Evolutionary conservation across 2,888 invertebrate genomes (phyloP).

Genomic region (Pristionchus mayeri): DNA sequence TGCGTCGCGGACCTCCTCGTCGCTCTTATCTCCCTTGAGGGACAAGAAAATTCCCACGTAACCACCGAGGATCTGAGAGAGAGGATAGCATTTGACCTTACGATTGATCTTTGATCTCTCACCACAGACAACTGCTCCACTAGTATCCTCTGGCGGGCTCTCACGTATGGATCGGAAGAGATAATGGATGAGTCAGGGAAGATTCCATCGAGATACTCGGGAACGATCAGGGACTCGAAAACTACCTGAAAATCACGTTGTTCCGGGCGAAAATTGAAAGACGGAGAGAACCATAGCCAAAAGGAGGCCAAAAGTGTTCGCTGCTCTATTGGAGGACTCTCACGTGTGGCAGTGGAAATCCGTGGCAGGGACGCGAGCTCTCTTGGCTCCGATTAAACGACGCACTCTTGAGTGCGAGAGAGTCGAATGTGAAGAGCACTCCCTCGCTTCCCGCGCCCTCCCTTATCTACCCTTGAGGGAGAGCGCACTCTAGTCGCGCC

Average conservation of each 20-base stretch:
- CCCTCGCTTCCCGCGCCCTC: neutral
- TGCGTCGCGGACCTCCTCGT: neutral
- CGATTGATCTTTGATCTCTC: neutral
- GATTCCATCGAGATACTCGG: slow-evolving; percentile 87
- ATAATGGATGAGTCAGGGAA: slow-evolving; percentile 83
- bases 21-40: neutral
- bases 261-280: no score
- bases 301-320: slow-evolving; percentile 10
- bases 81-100: neutral
- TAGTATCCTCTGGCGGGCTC: slow-evolving; percentile 84
- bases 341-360: slow-evolving; percentile 1
- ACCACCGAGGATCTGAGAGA: neutral
- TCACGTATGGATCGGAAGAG: slow-evolving; percentile 82
- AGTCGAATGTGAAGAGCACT: slow-evolving; percentile 26
- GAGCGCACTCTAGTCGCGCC: neutral
- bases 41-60: slow-evolving; percentile 17
- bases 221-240: slow-evolving; percentile 86
- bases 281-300: no score
- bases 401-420: neutral
- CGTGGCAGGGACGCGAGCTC: slow-evolving; percentile 18
- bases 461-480: neutral
- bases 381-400: slow-evolving; percentile 41
- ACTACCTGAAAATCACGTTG: slow-evolving; percentile 79
- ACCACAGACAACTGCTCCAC: slow-evolving; percentile 81
- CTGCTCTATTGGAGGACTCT: slow-evolving; percentile 43